Percentiles rank a stretch among this genome's conserved stretches.
Conservation (phyloP, 2,113 vertebrate species). For the Petrocephalus microphthalmus region DNA sequence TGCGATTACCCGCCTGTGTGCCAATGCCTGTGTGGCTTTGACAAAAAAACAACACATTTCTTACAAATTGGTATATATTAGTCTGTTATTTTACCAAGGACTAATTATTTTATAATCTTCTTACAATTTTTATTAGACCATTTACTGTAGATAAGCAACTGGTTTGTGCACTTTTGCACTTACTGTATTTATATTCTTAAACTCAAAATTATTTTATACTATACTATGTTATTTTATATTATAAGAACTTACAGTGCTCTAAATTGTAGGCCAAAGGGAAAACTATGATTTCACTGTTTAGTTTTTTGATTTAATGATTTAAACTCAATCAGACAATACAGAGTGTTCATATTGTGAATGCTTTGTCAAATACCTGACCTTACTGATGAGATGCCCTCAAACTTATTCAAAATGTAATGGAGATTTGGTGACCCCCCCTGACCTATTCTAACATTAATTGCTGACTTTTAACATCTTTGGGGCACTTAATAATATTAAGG, state of each 20-base stretch:
- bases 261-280: not conserved
- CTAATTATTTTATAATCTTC: too few relatives aligned
- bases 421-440: not conserved
- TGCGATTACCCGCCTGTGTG: not conserved
- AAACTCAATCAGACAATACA: not conserved
- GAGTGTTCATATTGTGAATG: not conserved
- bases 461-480: conserved; percentile 3
- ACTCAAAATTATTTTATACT: not conserved
- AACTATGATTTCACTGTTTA: not conserved
- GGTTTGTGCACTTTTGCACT: not conserved
- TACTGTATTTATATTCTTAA: not conserved
- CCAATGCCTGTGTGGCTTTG: not conserved
- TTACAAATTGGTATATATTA: not conserved
- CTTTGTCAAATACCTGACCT: not conserved
- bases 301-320: not conserved
- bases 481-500: not conserved
- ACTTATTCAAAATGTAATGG: not conserved
- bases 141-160: not conserved
- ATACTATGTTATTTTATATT: not conserved
- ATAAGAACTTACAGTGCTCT: not conserved
- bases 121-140: not conserved
- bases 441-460: not conserved
- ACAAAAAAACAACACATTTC: not conserved
- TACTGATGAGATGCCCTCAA: not conserved
- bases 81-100: too few relatives aligned